Conservation (phyloP, 2,113 vertebrate genomes). For the Polypterus bichir region DNA sequence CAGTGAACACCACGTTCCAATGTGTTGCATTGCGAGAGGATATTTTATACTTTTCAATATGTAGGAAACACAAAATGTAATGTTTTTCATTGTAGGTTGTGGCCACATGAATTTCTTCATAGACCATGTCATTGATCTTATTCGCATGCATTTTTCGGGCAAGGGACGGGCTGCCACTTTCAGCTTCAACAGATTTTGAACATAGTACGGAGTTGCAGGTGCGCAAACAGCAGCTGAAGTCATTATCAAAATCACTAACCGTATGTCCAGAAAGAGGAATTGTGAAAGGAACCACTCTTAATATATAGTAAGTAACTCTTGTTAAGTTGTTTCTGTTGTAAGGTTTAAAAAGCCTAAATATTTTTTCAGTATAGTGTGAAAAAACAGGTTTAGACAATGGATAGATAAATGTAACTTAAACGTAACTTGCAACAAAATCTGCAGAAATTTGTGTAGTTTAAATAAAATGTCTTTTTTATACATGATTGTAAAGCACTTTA, state of each 20-base stretch:
- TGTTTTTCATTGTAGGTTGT: slow-evolving; percentile 35
- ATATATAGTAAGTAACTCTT: slow-evolving; percentile 62
- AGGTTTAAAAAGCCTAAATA: no score
- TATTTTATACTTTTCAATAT: no score
- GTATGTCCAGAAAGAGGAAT: slow-evolving; percentile 63
- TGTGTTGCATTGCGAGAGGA: no score
- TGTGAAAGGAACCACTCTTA: slow-evolving; percentile 55
- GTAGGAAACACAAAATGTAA: no score
- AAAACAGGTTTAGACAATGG: no score
- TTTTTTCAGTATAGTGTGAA: no score
- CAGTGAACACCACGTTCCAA: no score
- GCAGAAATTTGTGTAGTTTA: no score
- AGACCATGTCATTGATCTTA: slow-evolving; percentile 89
- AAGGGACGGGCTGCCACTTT: slow-evolving; percentile 91
- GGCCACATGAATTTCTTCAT: slow-evolving; percentile 51
- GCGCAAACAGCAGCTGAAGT: slow-evolving; percentile 70
- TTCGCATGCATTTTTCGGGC: slow-evolving; percentile 84
- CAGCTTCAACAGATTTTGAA: slow-evolving; percentile 88
- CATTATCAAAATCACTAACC: slow-evolving; percentile 50
- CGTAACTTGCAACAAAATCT: no score
- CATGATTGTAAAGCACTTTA: no score
- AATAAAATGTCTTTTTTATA: no score
- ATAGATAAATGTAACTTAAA: no score
- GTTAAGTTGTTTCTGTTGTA: not conserved
- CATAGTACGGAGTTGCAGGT: slow-evolving; percentile 72